These are phyloP conservation scores for Pocillopora meandrina DNA, from an alignment of 92 coral and sea anemone species.

Conservation along the genomic window DNA sequence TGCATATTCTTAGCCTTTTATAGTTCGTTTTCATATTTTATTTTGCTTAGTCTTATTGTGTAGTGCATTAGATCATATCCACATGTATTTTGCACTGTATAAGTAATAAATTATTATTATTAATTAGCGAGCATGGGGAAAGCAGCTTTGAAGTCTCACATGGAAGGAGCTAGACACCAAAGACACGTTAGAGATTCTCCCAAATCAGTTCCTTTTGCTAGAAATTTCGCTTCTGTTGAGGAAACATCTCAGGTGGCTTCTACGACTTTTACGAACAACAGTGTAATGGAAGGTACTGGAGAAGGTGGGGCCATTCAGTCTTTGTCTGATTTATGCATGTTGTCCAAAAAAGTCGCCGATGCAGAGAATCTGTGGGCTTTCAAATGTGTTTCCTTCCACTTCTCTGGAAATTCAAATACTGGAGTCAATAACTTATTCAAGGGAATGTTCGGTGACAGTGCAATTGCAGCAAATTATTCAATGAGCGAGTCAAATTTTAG, in stretches of 20 bases:
- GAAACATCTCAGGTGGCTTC: constrained; percentile 33
- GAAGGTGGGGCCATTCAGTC: constrained; percentile 10
- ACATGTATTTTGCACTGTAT: too few relatives aligned
- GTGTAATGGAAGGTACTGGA: constrained; percentile 2
- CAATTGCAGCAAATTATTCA: constrained; percentile 56
- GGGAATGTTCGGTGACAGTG: constrained; percentile 63
- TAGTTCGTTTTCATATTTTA: too few relatives aligned
- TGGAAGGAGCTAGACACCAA: constrained; percentile 52
- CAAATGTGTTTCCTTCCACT: too few relatives aligned
- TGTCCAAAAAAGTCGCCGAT: constrained; percentile 58
- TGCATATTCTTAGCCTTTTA: too few relatives aligned
- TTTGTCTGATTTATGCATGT: constrained; percentile 46
- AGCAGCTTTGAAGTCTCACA: constrained; percentile 49
- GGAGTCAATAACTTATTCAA: constrained; percentile 58
- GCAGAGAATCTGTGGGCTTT: constrained; percentile 65
- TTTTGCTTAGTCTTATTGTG: too few relatives aligned
- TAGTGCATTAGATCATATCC: too few relatives aligned
- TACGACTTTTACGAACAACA: too few relatives aligned
- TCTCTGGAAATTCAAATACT: constrained; percentile 50
- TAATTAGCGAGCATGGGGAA: constrained; percentile 65
- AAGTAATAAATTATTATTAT: neutral
- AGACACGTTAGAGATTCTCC: constrained; percentile 31
- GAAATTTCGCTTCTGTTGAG: constrained; percentile 35
- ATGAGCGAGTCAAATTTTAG: constrained; percentile 63
- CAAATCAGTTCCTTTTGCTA: constrained; percentile 27